Base-by-base conservation (phyloP, 1,140 invertebrate genomes). In the Prorops nasuta region DNA sequence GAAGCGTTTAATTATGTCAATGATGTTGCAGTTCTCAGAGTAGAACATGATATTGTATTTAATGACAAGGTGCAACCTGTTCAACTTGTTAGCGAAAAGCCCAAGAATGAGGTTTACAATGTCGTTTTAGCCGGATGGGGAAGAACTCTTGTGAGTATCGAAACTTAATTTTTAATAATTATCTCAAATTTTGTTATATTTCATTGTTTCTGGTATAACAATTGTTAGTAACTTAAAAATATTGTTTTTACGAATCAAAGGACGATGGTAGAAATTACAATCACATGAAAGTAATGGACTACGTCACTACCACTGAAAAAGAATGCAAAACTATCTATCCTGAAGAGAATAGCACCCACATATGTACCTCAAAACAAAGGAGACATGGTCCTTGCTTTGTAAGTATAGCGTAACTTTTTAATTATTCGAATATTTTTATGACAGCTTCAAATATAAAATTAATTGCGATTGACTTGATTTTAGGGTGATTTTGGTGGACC, bases 331-430 rank as follows among this genome's bases (percentile, higher is more conserved):
- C 18, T 8, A 9, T 31, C 18, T n/a, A 62, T 16, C 0, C 67
- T 57, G 31, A 64, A 71, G 19, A 66, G 60, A 46, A 68, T 55
- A 40, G 72, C 28, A 67, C 71, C 0, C 72, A 80, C 44, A 69
- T 81, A 21, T 81, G 79, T 42, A 78, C 79, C 0, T 57, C 78
- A 0, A 78, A 74, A 0, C 69, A 72, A 31, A 49, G 52, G 3
- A 77, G 77, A 3, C 68, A 78, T 58, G 79, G 79, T 0, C 74
- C 75, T 38, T 81, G 79, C 45, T 72, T 77, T 56, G 78, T 79
- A 53, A 15, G 70, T 63, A 44, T 16, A n/a, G n/a, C n/a, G n/a
- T n/a, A n/a, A n/a, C n/a, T n/a, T n/a, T n/a, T n/a, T n/a, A n/a
- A n/a, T n/a, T n/a, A n/a, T n/a, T n/a, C n/a, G n/a, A n/a, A n/a